phyloP scores from a whole-genome alignment of 2,113 vertebrate genomes.

The Marmota flaviventris region DNA sequence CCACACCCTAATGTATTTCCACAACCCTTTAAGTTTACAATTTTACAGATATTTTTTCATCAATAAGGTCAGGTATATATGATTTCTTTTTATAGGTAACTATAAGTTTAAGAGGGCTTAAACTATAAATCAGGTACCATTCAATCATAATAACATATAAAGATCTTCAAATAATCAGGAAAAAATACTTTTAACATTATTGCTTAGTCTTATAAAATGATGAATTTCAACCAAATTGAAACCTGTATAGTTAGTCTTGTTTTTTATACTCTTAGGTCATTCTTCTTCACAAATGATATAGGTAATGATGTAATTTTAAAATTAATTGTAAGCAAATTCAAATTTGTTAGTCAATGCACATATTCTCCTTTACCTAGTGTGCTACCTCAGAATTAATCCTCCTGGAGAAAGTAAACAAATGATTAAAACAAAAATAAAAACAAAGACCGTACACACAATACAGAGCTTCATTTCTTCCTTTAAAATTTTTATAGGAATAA shows the following conservation, averaged over 20 bases:
- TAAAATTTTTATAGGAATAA: slow-evolving; percentile 58
- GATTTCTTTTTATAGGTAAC: slow-evolving; percentile 7
- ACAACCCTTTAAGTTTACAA: slow-evolving; percentile 12
- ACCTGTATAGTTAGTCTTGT: background rate
- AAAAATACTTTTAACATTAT: slow-evolving; percentile 61
- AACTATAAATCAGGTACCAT: slow-evolving; percentile 8
- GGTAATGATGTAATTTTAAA: background rate
- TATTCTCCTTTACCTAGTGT: background rate
- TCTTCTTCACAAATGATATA: slow-evolving; percentile 6
- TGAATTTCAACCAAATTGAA: slow-evolving; percentile 43
- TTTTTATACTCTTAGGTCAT: slow-evolving; percentile 39
- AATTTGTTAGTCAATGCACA: slow-evolving; percentile 26
- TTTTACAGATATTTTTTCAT: slow-evolving; percentile 36
- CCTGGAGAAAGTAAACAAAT: background rate
- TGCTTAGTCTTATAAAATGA: slow-evolving; percentile 68
- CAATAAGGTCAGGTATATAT: background rate
- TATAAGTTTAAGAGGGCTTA: background rate
- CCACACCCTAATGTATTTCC: background rate
- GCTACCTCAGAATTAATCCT: background rate
- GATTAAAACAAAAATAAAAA: background rate
- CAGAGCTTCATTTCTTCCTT: background rate
- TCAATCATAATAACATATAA: slow-evolving; percentile 23
- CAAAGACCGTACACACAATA: background rate
- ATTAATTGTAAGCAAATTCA: slow-evolving; percentile 51
- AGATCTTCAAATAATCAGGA: background rate